These are phyloP conservation scores for Bufo bufo DNA, from an alignment of 2,113 vertebrate genomes.

Conservation along the genomic window DNA sequence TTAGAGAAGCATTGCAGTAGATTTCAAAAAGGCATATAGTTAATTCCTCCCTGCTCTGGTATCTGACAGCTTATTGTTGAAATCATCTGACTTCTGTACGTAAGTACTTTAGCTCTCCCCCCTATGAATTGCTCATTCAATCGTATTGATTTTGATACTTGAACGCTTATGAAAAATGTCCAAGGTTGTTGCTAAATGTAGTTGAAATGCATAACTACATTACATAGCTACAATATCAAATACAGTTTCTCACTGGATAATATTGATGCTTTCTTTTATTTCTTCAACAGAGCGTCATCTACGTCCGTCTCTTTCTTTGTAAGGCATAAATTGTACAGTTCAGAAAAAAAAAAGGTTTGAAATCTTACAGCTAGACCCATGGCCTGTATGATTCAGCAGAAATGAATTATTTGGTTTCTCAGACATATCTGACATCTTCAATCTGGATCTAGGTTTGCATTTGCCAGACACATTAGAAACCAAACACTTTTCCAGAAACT, in stretches of 20 bases:
- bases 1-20: too few species aligned
- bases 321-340: not conserved
- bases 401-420: not conserved
- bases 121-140: conserved; percentile 32
- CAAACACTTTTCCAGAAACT: not conserved
- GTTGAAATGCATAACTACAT: conserved; percentile 27
- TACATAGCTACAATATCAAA: conserved; percentile 18
- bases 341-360: not conserved
- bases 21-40: too few species aligned
- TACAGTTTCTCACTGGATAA: conserved; percentile 19
- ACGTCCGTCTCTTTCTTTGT: not conserved
- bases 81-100: not conserved
- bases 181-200: conserved; percentile 43
- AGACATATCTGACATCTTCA: not conserved
- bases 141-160: conserved; percentile 40
- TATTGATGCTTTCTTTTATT: conserved; percentile 29
- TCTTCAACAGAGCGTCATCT: not conserved
- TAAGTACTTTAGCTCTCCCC: not conserved
- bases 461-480: not conserved
- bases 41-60: not conserved
- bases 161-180: conserved; percentile 11
- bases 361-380: not conserved
- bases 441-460: not conserved
- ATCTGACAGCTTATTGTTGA: not conserved
- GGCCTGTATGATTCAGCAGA: not conserved